Evolutionary conservation across 2,113 vertebrate species (phyloP).

Genomic region (Petrocephalus zakoni): DNA sequence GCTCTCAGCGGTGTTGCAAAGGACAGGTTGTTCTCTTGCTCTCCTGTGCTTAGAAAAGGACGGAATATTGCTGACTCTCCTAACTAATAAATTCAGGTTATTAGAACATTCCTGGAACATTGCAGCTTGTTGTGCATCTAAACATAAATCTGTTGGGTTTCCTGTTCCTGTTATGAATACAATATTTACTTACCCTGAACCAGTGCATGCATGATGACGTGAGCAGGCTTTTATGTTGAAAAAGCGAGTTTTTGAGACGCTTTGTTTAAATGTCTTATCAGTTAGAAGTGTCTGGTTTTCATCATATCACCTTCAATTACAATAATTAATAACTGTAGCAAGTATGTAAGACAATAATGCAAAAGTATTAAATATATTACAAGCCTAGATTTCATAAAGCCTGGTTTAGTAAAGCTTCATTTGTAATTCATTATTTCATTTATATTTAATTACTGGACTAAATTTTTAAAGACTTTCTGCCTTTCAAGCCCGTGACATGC

Average conservation of each 20-base stretch:
- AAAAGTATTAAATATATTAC: not conserved
- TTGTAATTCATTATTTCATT: not conserved
- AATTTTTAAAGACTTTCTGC: not conserved
- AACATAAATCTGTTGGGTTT: not conserved
- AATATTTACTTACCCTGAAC: not conserved
- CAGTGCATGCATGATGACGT: not conserved
- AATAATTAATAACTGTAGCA: not conserved
- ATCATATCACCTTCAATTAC: not conserved
- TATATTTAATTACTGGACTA: not conserved
- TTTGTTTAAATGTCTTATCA: not conserved
- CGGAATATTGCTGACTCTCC: not conserved
- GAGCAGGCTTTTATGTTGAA: not conserved
- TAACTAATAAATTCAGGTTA: conserved; percentile 1
- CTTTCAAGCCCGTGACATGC: not conserved
- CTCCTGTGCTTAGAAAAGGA: not conserved
- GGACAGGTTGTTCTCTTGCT: not conserved
- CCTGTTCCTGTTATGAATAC: not conserved
- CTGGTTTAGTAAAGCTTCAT: not conserved
- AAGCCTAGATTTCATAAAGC: not conserved
- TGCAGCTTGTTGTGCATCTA: not conserved
- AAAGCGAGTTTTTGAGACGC: not conserved
- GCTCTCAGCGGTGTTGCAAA: not conserved
- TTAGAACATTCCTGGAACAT: conserved; percentile 8
- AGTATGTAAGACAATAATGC: not conserved
- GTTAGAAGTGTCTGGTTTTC: not conserved